Evolutionary conservation across 2,888 invertebrate genomes (phyloP), one percentile per base, ranked within the genome.

Genomic region (Drosophila mercatorum): DNA sequence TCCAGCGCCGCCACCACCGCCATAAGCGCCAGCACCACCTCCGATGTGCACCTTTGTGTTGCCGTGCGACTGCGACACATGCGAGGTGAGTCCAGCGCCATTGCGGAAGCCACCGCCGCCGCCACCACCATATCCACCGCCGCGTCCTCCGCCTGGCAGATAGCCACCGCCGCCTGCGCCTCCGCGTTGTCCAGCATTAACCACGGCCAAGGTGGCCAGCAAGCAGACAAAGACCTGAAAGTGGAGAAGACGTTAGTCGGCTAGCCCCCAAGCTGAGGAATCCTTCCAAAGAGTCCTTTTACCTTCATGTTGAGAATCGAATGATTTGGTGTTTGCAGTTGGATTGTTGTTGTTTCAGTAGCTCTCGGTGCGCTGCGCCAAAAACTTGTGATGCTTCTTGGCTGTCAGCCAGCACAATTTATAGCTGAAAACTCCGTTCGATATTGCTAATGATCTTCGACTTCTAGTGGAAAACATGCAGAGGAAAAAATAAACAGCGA

Each of bases 201-300:
- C 87, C 67, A 89, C 28, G 3, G 89, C 83, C 68, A 87, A 59
- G 10, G 84, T 75, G 41, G 83, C 89, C 52, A 88, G 71, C 53
- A 88, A 65, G 74, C 87, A 89, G 44, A 88, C 83, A 49, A 88
- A 87, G 36, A 88, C 75, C 88, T 88, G 53, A 14, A 56, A 58
- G 41, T 14, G 3, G 3, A 10, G 44, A 3, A 10, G 44, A 4
- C 12, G 5, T 58, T 53, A 58, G 28, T 40, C 14, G 14, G 11
- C 53, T 0, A 3, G 26, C 5, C 5, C 5, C 4, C 36, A 8
- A 34, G 14, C 17, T 22, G 22, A 22, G 8, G 6, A 31, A 40
- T 44, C 40, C 44, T 47, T 12, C 17, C 17, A 14, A 14, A 5
- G 4, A 2, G 12, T 53, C 28, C 46, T 34, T 0, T 65, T 71